Evolutionary conservation across 1,140 invertebrate genomes (phyloP).

Genomic region (Prorops nasuta): DNA sequence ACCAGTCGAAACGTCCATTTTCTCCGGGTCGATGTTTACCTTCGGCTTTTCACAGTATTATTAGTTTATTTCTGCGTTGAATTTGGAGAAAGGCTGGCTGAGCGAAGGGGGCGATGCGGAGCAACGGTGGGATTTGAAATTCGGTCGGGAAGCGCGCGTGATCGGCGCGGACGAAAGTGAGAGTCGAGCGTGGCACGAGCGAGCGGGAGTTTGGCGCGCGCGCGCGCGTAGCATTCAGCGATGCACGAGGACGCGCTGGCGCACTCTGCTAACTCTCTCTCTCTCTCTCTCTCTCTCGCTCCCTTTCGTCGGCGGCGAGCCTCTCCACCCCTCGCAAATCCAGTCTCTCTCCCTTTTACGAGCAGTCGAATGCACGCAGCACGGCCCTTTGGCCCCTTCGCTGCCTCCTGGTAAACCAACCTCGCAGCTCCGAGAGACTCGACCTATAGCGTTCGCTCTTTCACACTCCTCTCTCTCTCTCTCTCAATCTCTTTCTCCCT

Average conservation of each 20-base stretch:
- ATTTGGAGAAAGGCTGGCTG: too few species aligned
- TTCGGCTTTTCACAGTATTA: too few species aligned
- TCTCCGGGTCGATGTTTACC: too few species aligned
- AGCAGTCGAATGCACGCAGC: background rate
- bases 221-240: slow-evolving; percentile 10
- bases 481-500: slow-evolving; percentile 1
- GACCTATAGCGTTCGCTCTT: background rate
- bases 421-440: background rate
- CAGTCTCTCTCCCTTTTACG: slow-evolving; percentile 5
- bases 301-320: slow-evolving; percentile 1
- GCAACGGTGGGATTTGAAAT: too few species aligned
- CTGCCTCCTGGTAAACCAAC: background rate
- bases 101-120: background rate
- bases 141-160: too few species aligned
- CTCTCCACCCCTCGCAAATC: background rate
- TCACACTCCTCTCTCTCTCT: slow-evolving; percentile 8
- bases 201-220: slow-evolving; percentile 23
- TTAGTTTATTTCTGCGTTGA: too few species aligned
- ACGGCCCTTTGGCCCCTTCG: background rate
- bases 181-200: slow-evolving; percentile 38
- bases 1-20: too few species aligned
- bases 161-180: slow-evolving; percentile 51
- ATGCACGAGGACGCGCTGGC: too few species aligned
- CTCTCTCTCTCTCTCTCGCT: slow-evolving; percentile 5
- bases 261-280: slow-evolving; percentile 16